Base-by-base conservation (phyloP, 2,113 vertebrate species). In the Nycticebus coucang region DNA sequence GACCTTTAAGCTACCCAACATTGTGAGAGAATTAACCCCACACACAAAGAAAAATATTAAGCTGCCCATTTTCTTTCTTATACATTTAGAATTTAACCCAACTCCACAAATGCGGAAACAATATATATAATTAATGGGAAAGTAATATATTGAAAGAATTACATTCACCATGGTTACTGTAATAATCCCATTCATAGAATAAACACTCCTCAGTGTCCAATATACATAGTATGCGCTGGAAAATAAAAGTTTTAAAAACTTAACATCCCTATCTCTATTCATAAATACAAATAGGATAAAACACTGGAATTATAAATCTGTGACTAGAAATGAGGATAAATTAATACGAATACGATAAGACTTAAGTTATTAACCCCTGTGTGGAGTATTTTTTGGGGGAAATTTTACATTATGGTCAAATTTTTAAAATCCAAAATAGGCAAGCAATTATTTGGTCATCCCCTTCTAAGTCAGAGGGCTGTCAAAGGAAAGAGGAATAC, bases 131-230 rank as follows among this genome's bases (percentile, higher is more conserved):
- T 60, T 79, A 90, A 64, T 30, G 82, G 68, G 55, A 72, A 87
- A 97, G 86, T 57, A 45, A 60, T 9, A 75, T 28, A 80, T 4
- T 55, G 57, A 72, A 94, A 90, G 74, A 92, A 80, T 81, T 89
- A 62, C 57, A 74, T 4, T 66, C 80, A 81, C 55, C 55, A 80
- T 28, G 2, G 74, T 50, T 69, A n/a, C 35, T 17, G 22, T 28
- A 86, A 95, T 55, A 89, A 86, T 22, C 14, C 55, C 84, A 89
- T 55, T 92, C 72, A 62, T 0, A 93, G 26, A 78, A n/a, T 0
- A 94, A 62, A 64, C 60, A 62, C 62, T 64, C 62, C 87, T 28
- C 62, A 64, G 26, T 28, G 62, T 64, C 62, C 62, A 28, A 64
- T 28, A 64, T 5, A 64, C 4, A 64, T 8, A 50, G 45, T 50